Evolutionary conservation across 2,797 vertebrate species (phyloP).

Genomic region (Sylvilagus floridanus): DNA sequence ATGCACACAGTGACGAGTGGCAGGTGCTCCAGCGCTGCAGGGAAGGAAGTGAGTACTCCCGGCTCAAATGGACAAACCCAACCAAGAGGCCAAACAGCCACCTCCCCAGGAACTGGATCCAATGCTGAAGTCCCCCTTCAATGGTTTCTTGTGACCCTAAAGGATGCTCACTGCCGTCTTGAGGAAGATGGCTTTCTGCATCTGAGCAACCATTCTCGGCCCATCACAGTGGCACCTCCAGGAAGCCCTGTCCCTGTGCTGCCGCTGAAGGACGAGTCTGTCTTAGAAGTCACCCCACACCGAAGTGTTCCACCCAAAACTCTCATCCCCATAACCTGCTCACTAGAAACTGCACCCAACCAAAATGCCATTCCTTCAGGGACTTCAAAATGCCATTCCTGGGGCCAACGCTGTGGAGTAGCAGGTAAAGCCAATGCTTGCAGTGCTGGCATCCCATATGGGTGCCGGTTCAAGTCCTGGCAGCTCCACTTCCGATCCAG

Average conservation of each 20-base stretch:
- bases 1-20: background rate
- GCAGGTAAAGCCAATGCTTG: too few species aligned
- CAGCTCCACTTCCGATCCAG: too few species aligned
- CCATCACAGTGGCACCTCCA: background rate
- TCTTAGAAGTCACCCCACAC: background rate
- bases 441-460: too few species aligned
- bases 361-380: background rate
- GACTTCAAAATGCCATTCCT: background rate
- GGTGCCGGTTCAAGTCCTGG: too few species aligned
- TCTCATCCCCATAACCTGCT: background rate
- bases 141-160: background rate
- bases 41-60: background rate
- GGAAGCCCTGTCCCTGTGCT: background rate
- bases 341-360: background rate
- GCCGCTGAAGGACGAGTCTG: background rate
- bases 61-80: background rate
- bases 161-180: background rate
- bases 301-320: too few species aligned
- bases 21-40: fast-evolving
- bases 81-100: background rate
- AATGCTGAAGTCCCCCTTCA: background rate
- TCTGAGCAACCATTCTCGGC: background rate
- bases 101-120: background rate
- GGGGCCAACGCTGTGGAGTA: too few species aligned
- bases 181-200: background rate